Evolutionary conservation across 1,140 invertebrate species (phyloP).

Genomic region (Planococcus citri): DNA sequence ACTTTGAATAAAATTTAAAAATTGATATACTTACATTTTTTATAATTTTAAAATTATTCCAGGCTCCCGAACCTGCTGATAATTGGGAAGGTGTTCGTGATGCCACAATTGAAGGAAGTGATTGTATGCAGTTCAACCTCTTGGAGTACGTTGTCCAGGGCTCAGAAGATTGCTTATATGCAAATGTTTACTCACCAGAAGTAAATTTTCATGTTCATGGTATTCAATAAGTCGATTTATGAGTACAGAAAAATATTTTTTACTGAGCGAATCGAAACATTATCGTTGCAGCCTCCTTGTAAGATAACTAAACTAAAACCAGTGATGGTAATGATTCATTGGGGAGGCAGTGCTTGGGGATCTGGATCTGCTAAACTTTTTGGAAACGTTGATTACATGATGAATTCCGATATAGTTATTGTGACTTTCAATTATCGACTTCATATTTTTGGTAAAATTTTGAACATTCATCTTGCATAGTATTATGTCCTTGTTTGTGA

Average conservation of each 20-base stretch:
- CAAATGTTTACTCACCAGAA: slow-evolving; percentile 61
- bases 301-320: neutral
- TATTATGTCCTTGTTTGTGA: too few relatives aligned
- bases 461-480: too few relatives aligned
- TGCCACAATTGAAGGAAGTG: slow-evolving; percentile 46
- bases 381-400: neutral
- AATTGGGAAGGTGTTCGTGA: slow-evolving; percentile 43
- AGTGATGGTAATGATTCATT: slow-evolving; percentile 13
- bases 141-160: slow-evolving; percentile 48
- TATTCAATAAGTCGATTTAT: neutral
- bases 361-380: neutral
- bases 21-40: too few relatives aligned
- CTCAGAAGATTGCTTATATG: slow-evolving; percentile 64
- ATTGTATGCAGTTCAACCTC: slow-evolving; percentile 43
- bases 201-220: slow-evolving; percentile 22
- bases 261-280: neutral
- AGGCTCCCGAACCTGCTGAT: slow-evolving; percentile 25
- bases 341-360: neutral
- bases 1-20: too few relatives aligned
- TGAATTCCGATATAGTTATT: slow-evolving; percentile 15
- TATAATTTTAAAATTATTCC: slow-evolving; percentile 9
- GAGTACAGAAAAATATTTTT: neutral
- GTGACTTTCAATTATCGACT: slow-evolving; percentile 13
- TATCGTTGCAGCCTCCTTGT: neutral
- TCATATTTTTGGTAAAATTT: slow-evolving; percentile 1